Evolutionary conservation across 2,113 vertebrate species (phyloP), one percentile per base, ranked within the genome.

Genomic region (Zosterops pallidus): DNA sequence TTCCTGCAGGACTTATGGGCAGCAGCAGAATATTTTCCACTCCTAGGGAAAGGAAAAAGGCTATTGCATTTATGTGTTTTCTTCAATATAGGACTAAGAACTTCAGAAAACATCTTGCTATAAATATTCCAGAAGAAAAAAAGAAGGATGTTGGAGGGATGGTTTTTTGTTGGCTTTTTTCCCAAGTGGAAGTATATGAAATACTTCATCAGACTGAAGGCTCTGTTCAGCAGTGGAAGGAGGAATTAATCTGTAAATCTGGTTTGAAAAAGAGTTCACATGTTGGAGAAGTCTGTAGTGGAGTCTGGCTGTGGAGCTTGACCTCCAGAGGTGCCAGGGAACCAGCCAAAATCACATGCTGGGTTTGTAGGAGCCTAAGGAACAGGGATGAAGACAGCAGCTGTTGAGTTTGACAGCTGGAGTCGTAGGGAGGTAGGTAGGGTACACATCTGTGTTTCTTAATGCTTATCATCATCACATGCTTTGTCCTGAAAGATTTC

Each of bases 21-120:
- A 83, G 60, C 39, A 81, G 75, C 39, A 91, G 35, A 91, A 92
- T 11, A 85, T 91, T 96, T 95, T 93, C 94, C 87, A 86, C 23
- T 96, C 85, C 85, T 81, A 70, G 31, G 83, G 83, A 90, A 89
- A 85, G 82, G 84, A 94, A 77, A 67, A 91, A 92, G 6, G 11
- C 44, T 52, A 29, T 26, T 37, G 59, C 42, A 74, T 72, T 96
- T 92, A 84, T 31, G 12, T 83, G 46, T 53, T 95, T 88, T 80
- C 57, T 68, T 93, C 60, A 85, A 50, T 11, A 65, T 39, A 77
- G 6, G 37, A 49, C 3, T 57, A 41, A 86, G 59, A 37, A 74
- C 68, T 86, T 87, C 52, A 47, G 59, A 92, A 55, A 42, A 82
- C 8, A 24, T 72, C 92, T 85, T 83, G 5, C 18, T 35, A 90